phyloP scores from a whole-genome alignment of 2,888 invertebrate genomes.

The Meteorus colon region DNA sequence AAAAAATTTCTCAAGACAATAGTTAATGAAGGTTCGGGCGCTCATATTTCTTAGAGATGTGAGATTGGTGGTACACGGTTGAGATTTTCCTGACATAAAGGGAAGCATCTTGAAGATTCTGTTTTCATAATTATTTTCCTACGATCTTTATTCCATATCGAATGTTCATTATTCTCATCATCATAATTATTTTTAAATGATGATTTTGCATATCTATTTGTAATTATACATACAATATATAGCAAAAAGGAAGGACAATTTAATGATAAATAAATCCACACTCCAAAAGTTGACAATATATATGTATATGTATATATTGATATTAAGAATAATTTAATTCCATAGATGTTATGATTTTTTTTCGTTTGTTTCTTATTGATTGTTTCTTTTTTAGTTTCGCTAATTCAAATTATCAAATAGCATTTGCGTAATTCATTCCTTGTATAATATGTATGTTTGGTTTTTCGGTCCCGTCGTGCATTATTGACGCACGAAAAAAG shows the following conservation, averaged over 20 bases:
- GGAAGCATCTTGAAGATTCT: not conserved
- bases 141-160: not conserved
- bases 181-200: not conserved
- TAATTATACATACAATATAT: not conserved
- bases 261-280: not conserved
- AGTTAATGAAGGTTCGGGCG: constrained; percentile 38
- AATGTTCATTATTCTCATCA: not conserved
- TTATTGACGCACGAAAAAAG: constrained; percentile 1
- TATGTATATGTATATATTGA: constrained; percentile 1
- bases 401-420: not conserved
- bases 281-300: not conserved
- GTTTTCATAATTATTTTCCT: not conserved
- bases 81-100: not conserved
- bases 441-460: not conserved
- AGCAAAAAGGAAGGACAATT: not conserved
- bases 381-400: not conserved
- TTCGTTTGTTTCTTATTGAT: not conserved
- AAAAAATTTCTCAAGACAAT: constrained; percentile 42
- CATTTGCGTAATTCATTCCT: not conserved
- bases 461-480: constrained; percentile 11
- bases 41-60: not conserved
- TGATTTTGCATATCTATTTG: not conserved
- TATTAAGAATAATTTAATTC: constrained; percentile 13
- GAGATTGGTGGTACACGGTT: not conserved
- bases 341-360: not conserved